A percentile compares a stretch with the other conserved stretches of the same genome.
Evolutionary conservation across 2,888 invertebrate species (phyloP).

Genomic region (Hirtodrosophila alboralis): DNA sequence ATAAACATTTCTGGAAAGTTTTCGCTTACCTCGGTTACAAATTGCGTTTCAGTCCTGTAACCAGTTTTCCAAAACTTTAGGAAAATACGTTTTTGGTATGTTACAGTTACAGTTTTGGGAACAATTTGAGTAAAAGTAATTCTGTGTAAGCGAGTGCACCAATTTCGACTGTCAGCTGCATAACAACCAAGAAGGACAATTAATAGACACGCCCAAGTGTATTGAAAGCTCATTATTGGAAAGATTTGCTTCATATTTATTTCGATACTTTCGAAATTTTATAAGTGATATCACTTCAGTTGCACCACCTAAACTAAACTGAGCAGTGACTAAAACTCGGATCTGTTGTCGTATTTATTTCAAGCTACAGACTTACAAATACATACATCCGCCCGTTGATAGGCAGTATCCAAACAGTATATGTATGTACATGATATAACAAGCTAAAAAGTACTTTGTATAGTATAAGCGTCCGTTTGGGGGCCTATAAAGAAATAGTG

Average conservation of each 20-base stretch:
- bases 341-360: too few species aligned
- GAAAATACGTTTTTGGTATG: background rate
- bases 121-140: background rate
- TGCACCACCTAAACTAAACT: constrained; percentile 31
- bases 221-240: background rate
- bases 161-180: background rate
- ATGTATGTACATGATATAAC: background rate
- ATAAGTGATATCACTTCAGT: background rate
- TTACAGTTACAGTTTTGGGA: background rate
- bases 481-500: too few species aligned
- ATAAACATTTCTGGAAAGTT: too few species aligned
- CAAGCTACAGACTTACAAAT: background rate
- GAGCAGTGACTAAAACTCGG: constrained; percentile 1
- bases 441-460: background rate
- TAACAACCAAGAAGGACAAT: background rate
- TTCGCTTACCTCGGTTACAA: constrained; percentile 9
- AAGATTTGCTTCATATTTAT: background rate
- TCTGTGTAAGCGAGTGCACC: background rate
- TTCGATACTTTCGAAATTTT: background rate
- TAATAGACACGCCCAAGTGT: constrained; percentile 3
- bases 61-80: background rate
- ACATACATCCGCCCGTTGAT: constrained; percentile 24
- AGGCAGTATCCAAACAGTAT: constrained; percentile 5
- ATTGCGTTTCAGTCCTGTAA: background rate
- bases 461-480: background rate